A percentile compares a stretch with the other conserved stretches of the same genome.
These are phyloP conservation scores for Cottoperca gobio DNA, from an alignment of 2,797 vertebrate genomes.

Conservation along the genomic window DNA sequence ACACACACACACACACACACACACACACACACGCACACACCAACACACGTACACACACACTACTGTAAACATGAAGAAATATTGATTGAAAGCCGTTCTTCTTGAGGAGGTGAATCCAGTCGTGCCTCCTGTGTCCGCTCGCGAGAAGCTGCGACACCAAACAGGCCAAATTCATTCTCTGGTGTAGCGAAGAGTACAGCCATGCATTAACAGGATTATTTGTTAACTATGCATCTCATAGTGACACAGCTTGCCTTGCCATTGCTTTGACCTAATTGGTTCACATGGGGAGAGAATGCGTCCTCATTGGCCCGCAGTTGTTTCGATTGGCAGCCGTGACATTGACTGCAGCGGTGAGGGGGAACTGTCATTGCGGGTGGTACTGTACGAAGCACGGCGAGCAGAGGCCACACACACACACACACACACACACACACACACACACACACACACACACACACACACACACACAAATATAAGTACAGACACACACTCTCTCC, in stretches of 20 bases:
- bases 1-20: slow-evolving; percentile 3
- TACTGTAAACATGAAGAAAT: slow-evolving; percentile 39
- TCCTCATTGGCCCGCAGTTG: slow-evolving; percentile 64
- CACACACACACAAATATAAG: slow-evolving; percentile 55
- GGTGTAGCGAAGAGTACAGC: slow-evolving; percentile 27
- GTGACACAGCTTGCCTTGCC: slow-evolving; percentile 73
- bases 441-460: slow-evolving; percentile 44
- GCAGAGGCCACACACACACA: slow-evolving; percentile 59
- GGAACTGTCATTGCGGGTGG: slow-evolving; percentile 75
- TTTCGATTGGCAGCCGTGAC: slow-evolving; percentile 78
- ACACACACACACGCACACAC: slow-evolving; percentile 12
- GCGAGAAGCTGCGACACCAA: slow-evolving; percentile 31
- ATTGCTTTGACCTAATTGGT: slow-evolving; percentile 76
- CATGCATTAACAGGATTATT: slow-evolving; percentile 68
- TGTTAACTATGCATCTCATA: slow-evolving; percentile 72
- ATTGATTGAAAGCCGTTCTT: slow-evolving; percentile 59
- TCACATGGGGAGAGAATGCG: slow-evolving; percentile 52
- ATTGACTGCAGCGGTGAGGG: slow-evolving; percentile 71
- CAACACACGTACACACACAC: slow-evolving; percentile 22
- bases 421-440: slow-evolving; percentile 42
- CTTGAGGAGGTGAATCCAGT: slow-evolving; percentile 57
- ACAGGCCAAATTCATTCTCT: slow-evolving; percentile 38
- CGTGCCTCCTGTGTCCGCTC: slow-evolving; percentile 25
- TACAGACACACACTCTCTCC: slow-evolving; percentile 63
- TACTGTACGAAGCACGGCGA: slow-evolving; percentile 61